Evolutionary conservation across 92 coral and sea anemone genomes (phyloP), one percentile per base, ranked within the genome.

Genomic region (Chrysogorgia sp.): DNA sequence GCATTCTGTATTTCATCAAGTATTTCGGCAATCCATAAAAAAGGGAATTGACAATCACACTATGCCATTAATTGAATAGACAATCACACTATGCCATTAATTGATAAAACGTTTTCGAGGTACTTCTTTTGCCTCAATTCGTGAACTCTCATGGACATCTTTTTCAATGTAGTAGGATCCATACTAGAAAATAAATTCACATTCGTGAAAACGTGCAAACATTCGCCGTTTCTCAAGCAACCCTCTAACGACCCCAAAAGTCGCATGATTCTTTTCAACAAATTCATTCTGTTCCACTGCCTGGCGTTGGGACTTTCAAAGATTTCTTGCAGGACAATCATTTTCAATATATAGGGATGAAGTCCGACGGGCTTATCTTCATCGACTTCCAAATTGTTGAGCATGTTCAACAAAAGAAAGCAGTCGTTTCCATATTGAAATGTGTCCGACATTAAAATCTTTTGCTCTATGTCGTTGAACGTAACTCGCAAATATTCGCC

Each of bases 201-300:
- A 20, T 52, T 52, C 0, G 72, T 65, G 37, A 65, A 65, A 2
- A 65, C 72, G 32, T 65, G 53, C 15, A 14, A 9, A 19, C 72
- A 65, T 65, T n/a, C 37, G 4, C 72, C 72, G 10, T 10, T 40
- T 40, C 32, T 45, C 32, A 87, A 74, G 29, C 76, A 81, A 26
- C 32, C 62, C 50, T 87, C 80, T 6, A 90, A 72, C 10, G 83
- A 80, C 14, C 32, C 53, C 21, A 87, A 32, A 7, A 87, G 21
- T 1, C 87, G 72, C 50, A 78, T 20, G 25, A 87, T 48, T 20
- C 91, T 86, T 55, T 79, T 76, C 3, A 43, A 28, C 9, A 90
- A 19, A 8, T 79, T 59, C 5, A 52, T 58, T 34, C 17, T 76
- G 0, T 30, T 37, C 94, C 94, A 90, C 9, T 81, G 65, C 1